Evolutionary conservation across 2,888 invertebrate species (phyloP), one percentile per base, ranked within the genome.

Genomic region (Leptodirus hochenwartii): DNA sequence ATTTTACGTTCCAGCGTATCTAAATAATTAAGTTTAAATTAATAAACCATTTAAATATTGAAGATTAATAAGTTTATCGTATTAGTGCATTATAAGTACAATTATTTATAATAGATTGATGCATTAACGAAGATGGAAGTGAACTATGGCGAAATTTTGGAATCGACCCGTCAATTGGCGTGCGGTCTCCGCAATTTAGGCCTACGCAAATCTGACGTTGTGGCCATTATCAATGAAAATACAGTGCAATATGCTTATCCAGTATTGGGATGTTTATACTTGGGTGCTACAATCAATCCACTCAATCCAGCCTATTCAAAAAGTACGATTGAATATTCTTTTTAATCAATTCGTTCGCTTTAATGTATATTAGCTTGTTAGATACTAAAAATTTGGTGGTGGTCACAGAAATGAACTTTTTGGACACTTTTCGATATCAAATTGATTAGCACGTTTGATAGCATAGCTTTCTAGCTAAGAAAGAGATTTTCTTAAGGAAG

Each of bases 131-230:
- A 20, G 8, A 13, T 22, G 16, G 12, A 15, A 6, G n/a, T 34
- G 5, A 31, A 31, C 3, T 24, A 31, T 17, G 20, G 50, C 76
- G 72, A 2, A 79, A 75, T 46, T 11, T 5, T 31, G 22, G 6
- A 34, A 48, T 2, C 49, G 59, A 12, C 32, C 20, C 22, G 25
- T 11, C 8, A 29, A 22, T 12, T 32, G 11, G 34, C 34, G 3
- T 37, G 38, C 25, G 38, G 38, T 10, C 33, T 47, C 5, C 30
- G 38, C 17, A 36, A 15, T 9, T 22, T 33, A 5, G 44, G 45
- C 0, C 40, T 43, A 17, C 30, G 34, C 10, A 24, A 35, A 26
- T 33, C 39, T 10, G 40, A 44, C 4, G 31, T 42, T 4, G 31
- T 48, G 10, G 27, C 42, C 5, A 36, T 48, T 5, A 35, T 41